Evolutionary conservation across 2,888 invertebrate species (phyloP).

Genomic region (Orthonevra nobilis): DNA sequence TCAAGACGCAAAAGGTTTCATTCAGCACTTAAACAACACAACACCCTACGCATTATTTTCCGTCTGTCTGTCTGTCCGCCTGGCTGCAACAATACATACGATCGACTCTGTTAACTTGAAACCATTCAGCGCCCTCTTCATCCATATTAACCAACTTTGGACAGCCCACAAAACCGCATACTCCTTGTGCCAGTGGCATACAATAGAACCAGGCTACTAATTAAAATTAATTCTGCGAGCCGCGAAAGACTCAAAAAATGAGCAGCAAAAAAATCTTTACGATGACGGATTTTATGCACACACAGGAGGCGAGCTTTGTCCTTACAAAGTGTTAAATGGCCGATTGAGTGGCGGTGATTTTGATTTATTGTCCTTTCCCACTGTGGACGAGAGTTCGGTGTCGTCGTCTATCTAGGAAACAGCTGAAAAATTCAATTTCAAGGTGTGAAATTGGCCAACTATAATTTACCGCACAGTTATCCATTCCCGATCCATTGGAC

Average conservation of each 20-base stretch:
- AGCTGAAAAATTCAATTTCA: conserved; percentile 31
- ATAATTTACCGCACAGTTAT: conserved; percentile 67
- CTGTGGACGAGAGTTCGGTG: not conserved
- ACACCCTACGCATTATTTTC: conserved; percentile 53
- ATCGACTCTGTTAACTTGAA: conserved; percentile 16
- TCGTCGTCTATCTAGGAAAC: not conserved
- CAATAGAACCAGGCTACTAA: conserved; percentile 62
- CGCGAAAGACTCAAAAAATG: conserved; percentile 1
- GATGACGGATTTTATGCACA: conserved; percentile 49
- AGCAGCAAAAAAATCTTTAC: conserved; percentile 20
- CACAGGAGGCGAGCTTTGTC: conserved; percentile 40
- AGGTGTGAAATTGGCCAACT: conserved; percentile 68
- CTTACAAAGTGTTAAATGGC: conserved; percentile 65
- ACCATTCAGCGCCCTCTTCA: not conserved
- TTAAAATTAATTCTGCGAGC: conserved; percentile 61
- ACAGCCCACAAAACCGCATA: conserved; percentile 67
- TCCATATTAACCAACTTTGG: conserved; percentile 50
- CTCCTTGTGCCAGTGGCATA: conserved; percentile 46
- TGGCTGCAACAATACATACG: conserved; percentile 18
- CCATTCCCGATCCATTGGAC: conserved; percentile 39
- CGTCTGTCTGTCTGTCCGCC: too few species aligned
- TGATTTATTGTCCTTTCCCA: conserved; percentile 47
- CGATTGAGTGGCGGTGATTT: conserved; percentile 29
- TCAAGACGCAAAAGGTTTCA: conserved; percentile 40
- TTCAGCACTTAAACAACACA: conserved; percentile 58